Conservation (phyloP, 2,113 vertebrate genomes). For the Hymenochirus boettgeri region DNA sequence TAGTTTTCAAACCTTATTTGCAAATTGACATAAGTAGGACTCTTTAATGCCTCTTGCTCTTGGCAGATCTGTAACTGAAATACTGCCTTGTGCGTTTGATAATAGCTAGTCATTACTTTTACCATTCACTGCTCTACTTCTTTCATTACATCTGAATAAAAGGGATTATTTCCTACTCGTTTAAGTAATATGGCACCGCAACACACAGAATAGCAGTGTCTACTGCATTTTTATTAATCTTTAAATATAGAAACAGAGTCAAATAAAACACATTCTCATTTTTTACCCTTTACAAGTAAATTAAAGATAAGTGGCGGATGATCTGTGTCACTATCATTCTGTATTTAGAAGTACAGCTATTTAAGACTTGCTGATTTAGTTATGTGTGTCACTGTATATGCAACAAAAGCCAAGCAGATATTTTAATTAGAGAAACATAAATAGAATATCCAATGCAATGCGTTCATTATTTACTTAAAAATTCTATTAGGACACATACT, state of each 20-base stretch:
- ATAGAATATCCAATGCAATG: too few relatives aligned
- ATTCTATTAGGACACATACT: too few relatives aligned
- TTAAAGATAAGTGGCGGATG: slow-evolving; percentile 6
- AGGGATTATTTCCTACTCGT: slow-evolving; percentile 60
- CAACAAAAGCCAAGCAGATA: too few relatives aligned
- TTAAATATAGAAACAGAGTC: slow-evolving; percentile 44
- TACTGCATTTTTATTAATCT: slow-evolving; percentile 49
- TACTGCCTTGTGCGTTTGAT: slow-evolving; percentile 56
- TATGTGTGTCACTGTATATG: background rate
- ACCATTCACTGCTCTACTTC: slow-evolving; percentile 54
- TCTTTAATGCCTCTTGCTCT: slow-evolving; percentile 14
- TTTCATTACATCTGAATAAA: slow-evolving; percentile 58
- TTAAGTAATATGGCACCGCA: slow-evolving; percentile 55
- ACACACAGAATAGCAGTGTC: slow-evolving; percentile 46
- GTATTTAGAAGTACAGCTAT: background rate
- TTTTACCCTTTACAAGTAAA: slow-evolving; percentile 16
- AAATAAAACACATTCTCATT: slow-evolving; percentile 28
- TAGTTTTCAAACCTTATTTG: background rate
- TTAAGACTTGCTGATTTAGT: slow-evolving; percentile 3
- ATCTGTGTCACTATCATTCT: slow-evolving; percentile 6
- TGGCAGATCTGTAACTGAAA: slow-evolving; percentile 42
- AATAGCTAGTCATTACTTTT: slow-evolving; percentile 62
- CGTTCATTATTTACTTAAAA: too few relatives aligned
- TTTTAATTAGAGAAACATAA: too few relatives aligned
- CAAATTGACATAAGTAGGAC: background rate